Percentiles rank a stretch among this genome's conserved stretches.
phyloP scores from a whole-genome alignment of 1,140 invertebrate genomes.

The Tigriopus japonicus region DNA sequence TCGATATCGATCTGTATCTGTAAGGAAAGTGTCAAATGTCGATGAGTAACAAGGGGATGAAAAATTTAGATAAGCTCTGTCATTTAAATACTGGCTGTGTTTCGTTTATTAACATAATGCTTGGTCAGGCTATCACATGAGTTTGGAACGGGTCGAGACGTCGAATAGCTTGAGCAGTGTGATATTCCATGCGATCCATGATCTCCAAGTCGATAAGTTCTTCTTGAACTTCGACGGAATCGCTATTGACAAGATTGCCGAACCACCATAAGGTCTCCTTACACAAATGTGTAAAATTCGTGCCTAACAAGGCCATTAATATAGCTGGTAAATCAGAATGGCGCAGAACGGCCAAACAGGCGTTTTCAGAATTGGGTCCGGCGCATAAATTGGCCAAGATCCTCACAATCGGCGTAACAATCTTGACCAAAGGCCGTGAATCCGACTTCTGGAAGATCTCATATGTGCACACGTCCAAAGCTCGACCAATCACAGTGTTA shows the following conservation, averaged over 20 bases:
- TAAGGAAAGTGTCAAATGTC: not conserved
- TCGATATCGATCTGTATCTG: not conserved
- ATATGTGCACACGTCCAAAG: not conserved
- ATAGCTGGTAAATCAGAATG: slow-evolving; percentile 4
- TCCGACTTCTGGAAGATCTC: slow-evolving; percentile 11
- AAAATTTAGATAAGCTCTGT: no score
- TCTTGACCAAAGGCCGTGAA: slow-evolving; percentile 1
- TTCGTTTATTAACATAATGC: no score
- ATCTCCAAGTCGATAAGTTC: slow-evolving; percentile 2
- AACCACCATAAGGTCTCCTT: slow-evolving; percentile 6
- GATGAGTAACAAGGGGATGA: no score
- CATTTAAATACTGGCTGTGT: no score
- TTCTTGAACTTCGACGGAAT: slow-evolving; percentile 2
- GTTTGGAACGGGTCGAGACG: not conserved
- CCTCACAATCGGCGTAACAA: slow-evolving; percentile 5
- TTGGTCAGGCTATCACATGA: no score
- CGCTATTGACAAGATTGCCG: slow-evolving; percentile 1
- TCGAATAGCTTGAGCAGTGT: not conserved
- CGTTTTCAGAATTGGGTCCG: not conserved
- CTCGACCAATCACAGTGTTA: not conserved
- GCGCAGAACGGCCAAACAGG: not conserved
- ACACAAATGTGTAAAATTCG: slow-evolving; percentile 1
- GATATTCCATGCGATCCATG: slow-evolving; percentile 7
- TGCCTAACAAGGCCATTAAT: not conserved
- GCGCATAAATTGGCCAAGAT: slow-evolving; percentile 1